These are phyloP conservation scores for Geophilus truncorum DNA, from an alignment of 2,888 invertebrate species.

Conservation along the genomic window DNA sequence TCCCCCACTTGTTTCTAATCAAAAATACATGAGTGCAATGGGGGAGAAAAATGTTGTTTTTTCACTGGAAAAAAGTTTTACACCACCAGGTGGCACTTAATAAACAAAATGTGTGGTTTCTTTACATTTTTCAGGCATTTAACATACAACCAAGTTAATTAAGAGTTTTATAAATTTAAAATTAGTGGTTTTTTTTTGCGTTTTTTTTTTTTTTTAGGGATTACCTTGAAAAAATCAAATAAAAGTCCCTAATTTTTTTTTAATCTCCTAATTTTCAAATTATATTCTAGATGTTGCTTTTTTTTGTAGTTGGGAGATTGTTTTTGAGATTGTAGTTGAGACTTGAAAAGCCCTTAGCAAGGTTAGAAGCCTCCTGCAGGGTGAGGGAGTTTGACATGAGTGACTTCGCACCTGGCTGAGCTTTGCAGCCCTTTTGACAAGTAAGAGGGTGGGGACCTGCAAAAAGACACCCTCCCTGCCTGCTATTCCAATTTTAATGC, in stretches of 20 bases:
- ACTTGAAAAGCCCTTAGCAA: neutral
- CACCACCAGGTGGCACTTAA: neutral
- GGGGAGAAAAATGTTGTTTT: neutral
- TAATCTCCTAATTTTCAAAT: neutral
- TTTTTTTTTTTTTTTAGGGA: neutral
- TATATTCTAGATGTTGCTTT: neutral
- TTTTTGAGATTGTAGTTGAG: neutral
- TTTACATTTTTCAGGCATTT: neutral
- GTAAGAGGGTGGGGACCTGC: neutral
- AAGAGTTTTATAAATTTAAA: neutral
- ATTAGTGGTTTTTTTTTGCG: neutral
- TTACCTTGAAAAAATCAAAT: neutral
- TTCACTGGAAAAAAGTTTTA: neutral
- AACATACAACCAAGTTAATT: neutral
- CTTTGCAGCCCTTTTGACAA: slow-evolving; percentile 20
- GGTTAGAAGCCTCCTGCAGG: slow-evolving; percentile 13
- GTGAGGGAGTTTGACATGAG: slow-evolving; percentile 20
- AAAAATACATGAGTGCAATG: neutral
- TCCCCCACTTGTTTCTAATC: neutral
- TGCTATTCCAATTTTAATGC: neutral
- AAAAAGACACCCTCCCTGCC: neutral
- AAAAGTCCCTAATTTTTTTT: neutral
- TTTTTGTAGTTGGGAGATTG: neutral
- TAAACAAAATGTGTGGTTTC: neutral
- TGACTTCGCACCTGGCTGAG: slow-evolving; percentile 20